Percentiles rank a stretch among this genome's conserved stretches.
Evolutionary conservation across 2,888 invertebrate genomes (phyloP).

Genomic region (Tubiluchus corallicola): DNA sequence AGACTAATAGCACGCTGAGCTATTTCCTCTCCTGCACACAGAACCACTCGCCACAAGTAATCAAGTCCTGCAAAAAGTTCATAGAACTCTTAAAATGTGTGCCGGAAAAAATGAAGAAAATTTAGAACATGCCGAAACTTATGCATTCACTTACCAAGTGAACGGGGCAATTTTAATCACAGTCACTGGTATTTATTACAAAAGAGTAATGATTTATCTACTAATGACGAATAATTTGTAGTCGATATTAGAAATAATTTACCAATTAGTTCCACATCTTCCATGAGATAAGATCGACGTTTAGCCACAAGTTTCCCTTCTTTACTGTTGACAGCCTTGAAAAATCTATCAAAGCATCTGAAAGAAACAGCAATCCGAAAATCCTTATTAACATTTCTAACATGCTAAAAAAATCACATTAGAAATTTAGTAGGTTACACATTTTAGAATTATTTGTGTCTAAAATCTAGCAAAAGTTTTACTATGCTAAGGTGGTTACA

Average conservation of each 20-base stretch:
- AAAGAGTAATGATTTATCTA: too few species aligned
- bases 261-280: slow-evolving; percentile 85
- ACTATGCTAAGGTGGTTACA: too few species aligned
- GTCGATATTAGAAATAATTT: too few species aligned
- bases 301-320: slow-evolving; percentile 77
- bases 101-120: too few species aligned
- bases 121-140: too few species aligned
- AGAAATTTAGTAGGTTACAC: not conserved
- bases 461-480: too few species aligned
- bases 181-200: too few species aligned
- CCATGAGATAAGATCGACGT: slow-evolving; percentile 63
- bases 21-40: slow-evolving; percentile 76
- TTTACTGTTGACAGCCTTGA: slow-evolving; percentile 84
- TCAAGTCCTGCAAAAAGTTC: too few species aligned
- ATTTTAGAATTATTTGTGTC: not conserved
- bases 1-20: slow-evolving; percentile 77
- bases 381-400: slow-evolving; percentile 8
- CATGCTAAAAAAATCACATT: slow-evolving; percentile 10
- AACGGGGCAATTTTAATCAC: too few species aligned
- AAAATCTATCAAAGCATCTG: slow-evolving; percentile 53
- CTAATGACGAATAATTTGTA: too few species aligned
- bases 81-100: too few species aligned
- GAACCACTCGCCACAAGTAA: slow-evolving; percentile 56
- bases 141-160: too few species aligned
- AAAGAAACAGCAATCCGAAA: slow-evolving; percentile 9